A percentile compares a stretch with the other conserved stretches of the same genome.
These are phyloP conservation scores for Gadopsis bispinosus DNA, from an alignment of 2,797 vertebrate species.

Conservation along the genomic window DNA sequence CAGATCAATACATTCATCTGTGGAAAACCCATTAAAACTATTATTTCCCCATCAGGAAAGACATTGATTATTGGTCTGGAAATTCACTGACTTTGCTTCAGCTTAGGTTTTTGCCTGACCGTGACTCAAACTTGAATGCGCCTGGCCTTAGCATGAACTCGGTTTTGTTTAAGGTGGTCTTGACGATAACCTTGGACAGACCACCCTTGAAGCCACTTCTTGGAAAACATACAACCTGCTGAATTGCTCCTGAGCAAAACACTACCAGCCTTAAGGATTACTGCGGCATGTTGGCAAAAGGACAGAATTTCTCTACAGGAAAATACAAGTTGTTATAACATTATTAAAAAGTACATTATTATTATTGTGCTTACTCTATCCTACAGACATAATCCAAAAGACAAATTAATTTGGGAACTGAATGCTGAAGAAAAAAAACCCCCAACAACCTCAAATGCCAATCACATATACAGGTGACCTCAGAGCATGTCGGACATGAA, in stretches of 20 bases:
- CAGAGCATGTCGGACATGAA: conserved; percentile 48
- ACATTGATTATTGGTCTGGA: no score
- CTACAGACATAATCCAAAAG: conserved; percentile 20
- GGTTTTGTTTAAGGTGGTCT: neutral
- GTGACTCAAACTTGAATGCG: neutral
- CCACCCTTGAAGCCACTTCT: conserved; percentile 3
- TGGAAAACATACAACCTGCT: neutral
- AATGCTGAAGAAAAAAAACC: neutral
- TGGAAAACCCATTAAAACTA: neutral
- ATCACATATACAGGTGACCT: conserved; percentile 31
- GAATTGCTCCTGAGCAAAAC: neutral
- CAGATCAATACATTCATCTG: neutral
- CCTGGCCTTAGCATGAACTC: neutral
- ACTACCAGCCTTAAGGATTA: neutral
- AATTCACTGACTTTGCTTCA: neutral
- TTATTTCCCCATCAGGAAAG: neutral
- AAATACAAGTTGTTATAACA: neutral
- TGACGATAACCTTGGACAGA: neutral
- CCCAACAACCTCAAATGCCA: neutral
- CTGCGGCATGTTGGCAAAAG: neutral
- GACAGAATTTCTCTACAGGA: neutral
- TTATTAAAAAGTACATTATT: no score
- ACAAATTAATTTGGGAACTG: conserved; percentile 32
- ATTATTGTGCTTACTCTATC: neutral
- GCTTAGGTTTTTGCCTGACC: neutral